Conservation (phyloP, 2,797 vertebrate species). For the Notolabrus celidotus region DNA sequence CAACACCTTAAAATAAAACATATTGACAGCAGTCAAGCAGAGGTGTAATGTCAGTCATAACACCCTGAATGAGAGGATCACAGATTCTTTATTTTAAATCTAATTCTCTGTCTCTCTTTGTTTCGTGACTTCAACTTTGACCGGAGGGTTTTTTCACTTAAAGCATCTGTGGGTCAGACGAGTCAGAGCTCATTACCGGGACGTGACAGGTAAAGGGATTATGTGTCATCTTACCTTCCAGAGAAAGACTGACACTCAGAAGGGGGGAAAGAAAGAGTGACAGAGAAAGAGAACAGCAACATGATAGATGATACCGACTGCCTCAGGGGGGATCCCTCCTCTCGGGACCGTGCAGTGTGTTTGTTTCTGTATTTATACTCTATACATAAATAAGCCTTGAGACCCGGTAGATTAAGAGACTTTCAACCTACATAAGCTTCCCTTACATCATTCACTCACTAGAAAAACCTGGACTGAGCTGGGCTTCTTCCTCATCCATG, state of each 20-base stretch:
- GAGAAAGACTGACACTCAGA: background rate
- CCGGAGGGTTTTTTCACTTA: slow-evolving; percentile 4
- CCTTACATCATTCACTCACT: background rate
- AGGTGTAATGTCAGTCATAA: too few species aligned
- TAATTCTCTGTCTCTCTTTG: background rate
- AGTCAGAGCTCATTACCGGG: slow-evolving; percentile 59
- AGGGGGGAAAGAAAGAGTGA: too few species aligned
- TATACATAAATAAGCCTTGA: background rate
- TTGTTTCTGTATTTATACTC: slow-evolving; percentile 1
- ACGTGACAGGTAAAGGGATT: slow-evolving; percentile 73
- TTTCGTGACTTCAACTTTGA: background rate
- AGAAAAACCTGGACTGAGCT: background rate
- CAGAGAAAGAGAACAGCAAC: background rate
- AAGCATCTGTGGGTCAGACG: slow-evolving; percentile 29
- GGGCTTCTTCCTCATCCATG: too few species aligned
- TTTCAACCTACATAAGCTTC: background rate
- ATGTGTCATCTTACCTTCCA: slow-evolving; percentile 10
- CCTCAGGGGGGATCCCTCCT: background rate
- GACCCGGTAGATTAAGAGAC: slow-evolving; percentile 14
- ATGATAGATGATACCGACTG: background rate
- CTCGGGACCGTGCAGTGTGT: background rate
- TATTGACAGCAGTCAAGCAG: too few species aligned
- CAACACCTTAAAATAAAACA: background rate
- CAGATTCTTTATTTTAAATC: background rate
- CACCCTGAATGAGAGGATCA: too few species aligned